A percentile compares a stretch with the other conserved stretches of the same genome.
These are phyloP conservation scores for Mormyrus iriodes DNA, from an alignment of 2,113 vertebrate species.

Conservation along the genomic window DNA sequence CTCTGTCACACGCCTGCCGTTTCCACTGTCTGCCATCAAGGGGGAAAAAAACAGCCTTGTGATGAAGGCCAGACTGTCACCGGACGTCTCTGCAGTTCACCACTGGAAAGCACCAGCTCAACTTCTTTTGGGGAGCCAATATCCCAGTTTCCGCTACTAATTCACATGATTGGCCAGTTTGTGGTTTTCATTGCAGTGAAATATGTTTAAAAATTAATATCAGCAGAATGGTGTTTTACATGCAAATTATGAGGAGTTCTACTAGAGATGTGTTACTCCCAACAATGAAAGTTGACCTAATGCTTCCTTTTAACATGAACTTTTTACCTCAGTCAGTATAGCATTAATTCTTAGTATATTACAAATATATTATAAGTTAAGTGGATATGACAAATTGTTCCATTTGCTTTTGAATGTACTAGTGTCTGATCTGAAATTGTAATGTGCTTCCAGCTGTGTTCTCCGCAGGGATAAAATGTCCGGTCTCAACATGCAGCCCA, in stretches of 20 bases:
- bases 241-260: not conserved
- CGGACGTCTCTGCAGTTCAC: too few species aligned
- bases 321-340: not conserved
- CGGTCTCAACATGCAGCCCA: not conserved
- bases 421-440: not conserved
- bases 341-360: not conserved
- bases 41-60: not conserved
- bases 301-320: constrained; percentile 7
- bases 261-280: not conserved
- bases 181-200: not conserved
- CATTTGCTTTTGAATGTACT: not conserved
- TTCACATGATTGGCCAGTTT: not conserved
- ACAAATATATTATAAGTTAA: not conserved
- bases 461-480: not conserved
- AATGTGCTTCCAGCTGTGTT: not conserved
- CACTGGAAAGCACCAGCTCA: not conserved
- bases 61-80: not conserved
- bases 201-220: not conserved
- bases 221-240: not conserved
- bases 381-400: not conserved
- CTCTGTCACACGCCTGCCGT: not conserved
- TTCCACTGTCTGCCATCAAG: not conserved
- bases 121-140: not conserved
- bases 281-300: not conserved
- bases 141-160: not conserved